Conservation (phyloP, 2,888 invertebrate species). For the Cheilosia vernalis region DNA sequence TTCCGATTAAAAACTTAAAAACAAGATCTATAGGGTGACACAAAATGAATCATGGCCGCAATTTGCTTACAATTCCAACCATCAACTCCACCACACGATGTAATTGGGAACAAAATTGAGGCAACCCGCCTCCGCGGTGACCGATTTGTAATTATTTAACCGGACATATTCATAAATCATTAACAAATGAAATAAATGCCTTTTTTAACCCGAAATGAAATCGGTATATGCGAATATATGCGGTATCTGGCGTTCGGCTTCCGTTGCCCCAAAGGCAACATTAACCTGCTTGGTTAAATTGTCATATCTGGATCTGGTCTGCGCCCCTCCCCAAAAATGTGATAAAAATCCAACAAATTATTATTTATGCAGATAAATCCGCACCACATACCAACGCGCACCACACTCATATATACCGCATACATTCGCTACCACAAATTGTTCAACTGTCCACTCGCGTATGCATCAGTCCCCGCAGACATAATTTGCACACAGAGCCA, state of each 20-base stretch:
- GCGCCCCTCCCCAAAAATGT: not conserved
- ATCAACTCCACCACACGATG: conserved; percentile 15
- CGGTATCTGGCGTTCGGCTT: conserved; percentile 46
- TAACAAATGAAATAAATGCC: conserved; percentile 71
- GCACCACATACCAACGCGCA: not conserved
- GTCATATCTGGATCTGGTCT: conserved; percentile 35
- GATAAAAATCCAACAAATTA: conserved; percentile 56
- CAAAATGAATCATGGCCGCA: not conserved
- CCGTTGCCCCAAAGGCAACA: conserved; percentile 50
- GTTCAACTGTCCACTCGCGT: conserved; percentile 22
- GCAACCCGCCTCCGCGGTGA: conserved; percentile 24
- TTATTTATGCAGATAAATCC: conserved; percentile 71
- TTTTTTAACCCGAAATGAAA: conserved; percentile 53
- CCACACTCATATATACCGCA: not conserved
- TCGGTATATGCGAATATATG: conserved; percentile 26
- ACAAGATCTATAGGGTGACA: too few relatives aligned
- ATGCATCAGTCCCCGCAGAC: conserved; percentile 53
- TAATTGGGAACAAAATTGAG: conserved; percentile 23
- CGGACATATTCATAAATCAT: conserved; percentile 72
- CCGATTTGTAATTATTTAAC: conserved; percentile 69
- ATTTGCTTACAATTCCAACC: conserved; percentile 7
- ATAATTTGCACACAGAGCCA: conserved; percentile 42
- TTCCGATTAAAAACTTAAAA: too few relatives aligned
- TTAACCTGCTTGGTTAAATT: conserved; percentile 60
- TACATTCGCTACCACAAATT: conserved; percentile 35